Percentiles rank a stretch among this genome's conserved stretches.
These are phyloP conservation scores for Heliothis virescens DNA, from an alignment of 1,140 invertebrate genomes.

Conservation along the genomic window DNA sequence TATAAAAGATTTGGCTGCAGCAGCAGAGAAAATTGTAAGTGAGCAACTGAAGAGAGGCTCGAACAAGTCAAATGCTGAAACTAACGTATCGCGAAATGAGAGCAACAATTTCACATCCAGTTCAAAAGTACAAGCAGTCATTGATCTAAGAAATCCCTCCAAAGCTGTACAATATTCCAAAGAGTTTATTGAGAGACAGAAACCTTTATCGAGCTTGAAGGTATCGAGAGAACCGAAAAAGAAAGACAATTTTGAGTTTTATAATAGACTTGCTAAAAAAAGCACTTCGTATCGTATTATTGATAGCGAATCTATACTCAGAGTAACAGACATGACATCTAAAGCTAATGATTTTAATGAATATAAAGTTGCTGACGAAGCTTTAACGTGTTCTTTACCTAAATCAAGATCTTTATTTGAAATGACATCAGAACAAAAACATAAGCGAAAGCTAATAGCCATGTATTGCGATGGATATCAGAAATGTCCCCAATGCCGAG, in stretches of 20 bases:
- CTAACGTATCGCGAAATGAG: not conserved
- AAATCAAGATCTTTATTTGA: constrained; percentile 68
- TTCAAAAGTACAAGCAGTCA: constrained; percentile 33
- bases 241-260: constrained; percentile 55
- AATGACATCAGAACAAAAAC: constrained; percentile 53
- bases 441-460: constrained; percentile 58
- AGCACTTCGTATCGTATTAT: constrained; percentile 75
- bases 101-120: constrained; percentile 32
- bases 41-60: constrained; percentile 54
- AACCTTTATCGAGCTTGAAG: constrained; percentile 63
- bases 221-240: constrained; percentile 64
- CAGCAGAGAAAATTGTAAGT: constrained; percentile 65
- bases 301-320: constrained; percentile 76
- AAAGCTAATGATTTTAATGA: constrained; percentile 38
- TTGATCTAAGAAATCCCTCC: constrained; percentile 54
- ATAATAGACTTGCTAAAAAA: constrained; percentile 62
- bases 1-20: constrained; percentile 65
- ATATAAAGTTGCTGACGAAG: constrained; percentile 52
- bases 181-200: constrained; percentile 53
- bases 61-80: constrained; percentile 32
- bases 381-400: constrained; percentile 60
- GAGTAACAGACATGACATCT: constrained; percentile 77
- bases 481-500: not conserved
- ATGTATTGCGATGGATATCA: constrained; percentile 66
- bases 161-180: constrained; percentile 70